phyloP scores from a whole-genome alignment of 2,113 vertebrate species.

The Diadophis punctatus region DNA sequence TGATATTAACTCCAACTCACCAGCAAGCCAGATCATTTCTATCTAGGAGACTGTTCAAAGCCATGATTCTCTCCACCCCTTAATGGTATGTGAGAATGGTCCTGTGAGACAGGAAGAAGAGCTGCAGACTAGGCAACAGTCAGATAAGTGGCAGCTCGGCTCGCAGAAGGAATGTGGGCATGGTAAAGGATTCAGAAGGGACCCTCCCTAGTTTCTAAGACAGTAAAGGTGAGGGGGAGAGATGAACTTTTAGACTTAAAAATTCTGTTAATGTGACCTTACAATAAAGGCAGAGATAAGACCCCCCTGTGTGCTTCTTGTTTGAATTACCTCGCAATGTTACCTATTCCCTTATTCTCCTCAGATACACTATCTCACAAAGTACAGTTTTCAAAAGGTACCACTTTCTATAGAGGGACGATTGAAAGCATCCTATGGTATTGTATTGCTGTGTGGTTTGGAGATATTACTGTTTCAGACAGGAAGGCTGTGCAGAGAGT shows the following conservation, averaged over 20 bases:
- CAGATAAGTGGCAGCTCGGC: background rate
- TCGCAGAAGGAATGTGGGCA: background rate
- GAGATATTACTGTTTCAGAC: no score
- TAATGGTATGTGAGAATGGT: background rate
- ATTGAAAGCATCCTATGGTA: no score
- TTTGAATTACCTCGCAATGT: no score
- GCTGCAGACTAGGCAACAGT: background rate
- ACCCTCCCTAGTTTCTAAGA: background rate
- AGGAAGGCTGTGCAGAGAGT: no score
- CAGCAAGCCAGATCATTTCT: background rate
- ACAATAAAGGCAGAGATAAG: background rate
- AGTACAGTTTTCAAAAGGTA: no score
- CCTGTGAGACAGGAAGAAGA: background rate
- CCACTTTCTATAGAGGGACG: no score
- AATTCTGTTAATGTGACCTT: background rate
- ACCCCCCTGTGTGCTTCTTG: no score
- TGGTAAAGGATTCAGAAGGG: background rate
- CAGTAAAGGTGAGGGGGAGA: background rate
- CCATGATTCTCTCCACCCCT: background rate
- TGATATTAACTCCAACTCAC: background rate
- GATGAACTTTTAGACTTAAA: background rate
- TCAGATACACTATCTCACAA: background rate
- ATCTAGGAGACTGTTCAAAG: background rate
- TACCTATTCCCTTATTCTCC: background rate
- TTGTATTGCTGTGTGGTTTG: no score